These are phyloP conservation scores for Ceyx margarethae DNA, from an alignment of 2,113 vertebrate species.

Conservation along the genomic window DNA sequence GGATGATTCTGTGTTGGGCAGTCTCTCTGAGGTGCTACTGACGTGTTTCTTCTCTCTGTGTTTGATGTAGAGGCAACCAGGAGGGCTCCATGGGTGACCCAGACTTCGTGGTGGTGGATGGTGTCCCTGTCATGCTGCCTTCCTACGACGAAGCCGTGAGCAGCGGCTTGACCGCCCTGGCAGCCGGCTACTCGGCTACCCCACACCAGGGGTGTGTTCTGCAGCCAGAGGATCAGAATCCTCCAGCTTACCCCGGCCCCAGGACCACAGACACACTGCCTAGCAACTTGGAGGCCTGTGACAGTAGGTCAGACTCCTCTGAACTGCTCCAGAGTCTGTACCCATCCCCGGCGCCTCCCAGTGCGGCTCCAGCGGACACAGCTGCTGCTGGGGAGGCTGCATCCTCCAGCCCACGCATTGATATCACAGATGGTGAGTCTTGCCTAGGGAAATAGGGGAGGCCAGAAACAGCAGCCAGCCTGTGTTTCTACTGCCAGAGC, in stretches of 20 bases:
- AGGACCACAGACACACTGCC: conserved; percentile 61
- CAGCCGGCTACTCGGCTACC: conserved; percentile 68
- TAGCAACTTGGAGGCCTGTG: conserved; percentile 71
- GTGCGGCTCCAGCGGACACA: conserved; percentile 53
- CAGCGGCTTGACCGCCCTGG: conserved; percentile 64
- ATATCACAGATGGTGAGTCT: conserved; percentile 85
- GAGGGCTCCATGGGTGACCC: conserved; percentile 75
- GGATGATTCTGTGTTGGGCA: too few species aligned
- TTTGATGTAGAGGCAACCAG: conserved; percentile 71
- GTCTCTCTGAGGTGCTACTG: background rate
- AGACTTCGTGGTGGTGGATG: conserved; percentile 85
- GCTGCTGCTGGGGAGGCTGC: conserved; percentile 60
- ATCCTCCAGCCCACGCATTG: conserved; percentile 78
- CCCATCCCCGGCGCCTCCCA: conserved; percentile 42
- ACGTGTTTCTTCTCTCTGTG: background rate
- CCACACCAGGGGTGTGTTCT: conserved; percentile 66
- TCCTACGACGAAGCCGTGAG: conserved; percentile 88
- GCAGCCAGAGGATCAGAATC: conserved; percentile 79
- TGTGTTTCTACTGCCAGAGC: background rate
- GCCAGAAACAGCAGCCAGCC: background rate
- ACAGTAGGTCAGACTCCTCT: conserved; percentile 68
- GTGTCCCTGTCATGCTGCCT: conserved; percentile 84
- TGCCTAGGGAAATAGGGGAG: background rate
- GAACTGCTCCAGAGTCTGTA: conserved; percentile 79
- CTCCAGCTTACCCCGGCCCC: conserved; percentile 82